Evolutionary conservation across 2,797 vertebrate genomes (phyloP).

Genomic region (Anguilla anguilla): DNA sequence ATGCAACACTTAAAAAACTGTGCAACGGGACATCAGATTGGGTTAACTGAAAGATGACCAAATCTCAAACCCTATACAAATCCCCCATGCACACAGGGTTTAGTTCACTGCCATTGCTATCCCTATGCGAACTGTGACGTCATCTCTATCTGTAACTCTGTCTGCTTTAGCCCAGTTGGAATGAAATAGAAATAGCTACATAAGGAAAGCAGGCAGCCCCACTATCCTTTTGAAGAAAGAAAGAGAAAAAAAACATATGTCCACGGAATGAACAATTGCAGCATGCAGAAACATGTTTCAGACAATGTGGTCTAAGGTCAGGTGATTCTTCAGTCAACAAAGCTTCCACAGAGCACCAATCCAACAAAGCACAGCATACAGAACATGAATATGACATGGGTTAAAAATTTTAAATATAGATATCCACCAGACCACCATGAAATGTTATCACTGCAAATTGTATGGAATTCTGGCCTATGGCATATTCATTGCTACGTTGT

Average conservation of each 20-base stretch:
- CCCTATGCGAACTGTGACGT: not conserved
- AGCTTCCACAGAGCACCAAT: not conserved
- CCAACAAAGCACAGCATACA: not conserved
- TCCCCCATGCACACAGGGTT: not conserved
- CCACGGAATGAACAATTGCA: not conserved
- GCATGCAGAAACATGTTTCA: not conserved
- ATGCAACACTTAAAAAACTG: too few relatives aligned
- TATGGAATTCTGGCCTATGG: too few relatives aligned
- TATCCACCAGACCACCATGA: too few relatives aligned
- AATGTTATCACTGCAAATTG: too few relatives aligned
- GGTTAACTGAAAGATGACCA: too few relatives aligned
- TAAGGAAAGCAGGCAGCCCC: not conserved
- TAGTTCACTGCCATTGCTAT: not conserved
- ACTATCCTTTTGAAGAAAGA: not conserved
- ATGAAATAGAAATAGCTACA: not conserved
- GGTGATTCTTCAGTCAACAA: not conserved
- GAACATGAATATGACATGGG: not conserved
- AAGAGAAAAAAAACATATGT: not conserved
- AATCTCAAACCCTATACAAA: too few relatives aligned
- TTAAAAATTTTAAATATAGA: too few relatives aligned
- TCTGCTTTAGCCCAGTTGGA: not conserved
- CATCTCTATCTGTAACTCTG: not conserved
- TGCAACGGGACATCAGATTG: too few relatives aligned
- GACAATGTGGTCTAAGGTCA: not conserved
- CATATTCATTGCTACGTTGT: too few relatives aligned